Evolutionary conservation across 2,113 vertebrate species (phyloP), one percentile per base, ranked within the genome.

Genomic region (Lagenorhynchus albirostris): DNA sequence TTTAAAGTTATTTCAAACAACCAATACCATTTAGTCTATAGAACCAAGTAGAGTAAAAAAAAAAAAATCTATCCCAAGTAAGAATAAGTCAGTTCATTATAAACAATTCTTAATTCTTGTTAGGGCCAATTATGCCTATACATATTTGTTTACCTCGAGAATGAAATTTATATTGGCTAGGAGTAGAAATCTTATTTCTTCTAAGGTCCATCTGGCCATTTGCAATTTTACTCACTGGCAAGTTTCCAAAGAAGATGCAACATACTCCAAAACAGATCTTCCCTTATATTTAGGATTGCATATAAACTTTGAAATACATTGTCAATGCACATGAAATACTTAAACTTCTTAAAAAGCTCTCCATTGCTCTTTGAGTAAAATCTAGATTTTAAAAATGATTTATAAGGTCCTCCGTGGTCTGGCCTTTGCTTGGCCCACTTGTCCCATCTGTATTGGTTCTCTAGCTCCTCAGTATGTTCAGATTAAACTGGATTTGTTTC

Each of bases 1-100:
- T 81, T 89, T 91, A 74, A 82, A 84, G 15, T 94, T 94, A 70
- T 93, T 94, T 73, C 23, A 77, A 88, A 81, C 83, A 79, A 63
- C 55, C 15, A 70, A 63, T 47, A 73, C 1, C 12, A 92, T 82
- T 92, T 94, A 94, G 47, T 84, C 6, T 95, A 36, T 36, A 94
- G 79, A 96, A 71, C 7, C 36, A 79, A 63, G 6, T n/a, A 94
- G 3, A 83, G 17, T 55, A 38, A 31, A 73, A n/a, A 79, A 82
- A 38, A 21, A 38, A 21, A 55, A 68, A 44, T 50, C 17, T 38
- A 58, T 58, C 21, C 41, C 36, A 89, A 89, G 6, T 60, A 82
- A 41, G 38, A 91, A 68, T 33, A 70, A 21, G 9, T 96, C 41
- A 89, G 38, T 62, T 76, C 8, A 50, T 67, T 92, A 31, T 65